phyloP scores from a whole-genome alignment of 2,113 vertebrate genomes.

The Ia io region DNA sequence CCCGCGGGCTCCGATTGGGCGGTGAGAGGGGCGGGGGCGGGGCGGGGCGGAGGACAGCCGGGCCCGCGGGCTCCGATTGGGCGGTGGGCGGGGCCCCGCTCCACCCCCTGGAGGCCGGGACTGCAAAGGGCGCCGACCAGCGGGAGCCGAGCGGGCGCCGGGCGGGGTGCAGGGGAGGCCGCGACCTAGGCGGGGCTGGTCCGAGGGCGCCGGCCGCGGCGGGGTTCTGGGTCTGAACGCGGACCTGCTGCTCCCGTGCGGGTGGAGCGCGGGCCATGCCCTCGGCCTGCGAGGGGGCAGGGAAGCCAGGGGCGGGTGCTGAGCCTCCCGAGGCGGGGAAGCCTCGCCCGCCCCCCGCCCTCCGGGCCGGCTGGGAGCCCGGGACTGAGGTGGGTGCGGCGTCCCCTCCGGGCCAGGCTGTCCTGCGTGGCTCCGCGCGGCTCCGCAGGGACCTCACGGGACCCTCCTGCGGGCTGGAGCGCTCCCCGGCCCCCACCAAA shows the following conservation, averaged over 20 bases:
- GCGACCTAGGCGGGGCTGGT: background rate
- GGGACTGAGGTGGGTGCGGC: background rate
- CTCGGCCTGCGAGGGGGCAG: too few species aligned
- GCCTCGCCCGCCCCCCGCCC: background rate
- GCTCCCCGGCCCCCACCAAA: background rate
- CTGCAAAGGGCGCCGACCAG: fast-evolving
- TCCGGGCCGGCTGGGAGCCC: background rate
- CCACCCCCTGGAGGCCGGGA: background rate
- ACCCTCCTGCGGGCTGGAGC: background rate
- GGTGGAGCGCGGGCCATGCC: background rate
- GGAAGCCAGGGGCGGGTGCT: background rate
- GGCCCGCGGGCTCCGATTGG: background rate
- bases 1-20: background rate
- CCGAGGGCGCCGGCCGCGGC: fast-evolving
- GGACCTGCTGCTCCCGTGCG: background rate
- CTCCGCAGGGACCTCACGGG: background rate
- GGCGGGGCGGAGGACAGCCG: too few species aligned
- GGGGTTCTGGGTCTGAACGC: too few species aligned
- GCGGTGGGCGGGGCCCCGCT: background rate
- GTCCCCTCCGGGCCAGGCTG: background rate
- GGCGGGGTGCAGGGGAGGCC: background rate
- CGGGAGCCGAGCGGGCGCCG: background rate
- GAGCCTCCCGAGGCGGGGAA: background rate
- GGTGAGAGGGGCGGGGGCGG: background rate
- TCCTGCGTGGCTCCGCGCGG: background rate